Base-by-base conservation (phyloP, 2,888 invertebrate genomes). In the Dascillus cervinus region DNA sequence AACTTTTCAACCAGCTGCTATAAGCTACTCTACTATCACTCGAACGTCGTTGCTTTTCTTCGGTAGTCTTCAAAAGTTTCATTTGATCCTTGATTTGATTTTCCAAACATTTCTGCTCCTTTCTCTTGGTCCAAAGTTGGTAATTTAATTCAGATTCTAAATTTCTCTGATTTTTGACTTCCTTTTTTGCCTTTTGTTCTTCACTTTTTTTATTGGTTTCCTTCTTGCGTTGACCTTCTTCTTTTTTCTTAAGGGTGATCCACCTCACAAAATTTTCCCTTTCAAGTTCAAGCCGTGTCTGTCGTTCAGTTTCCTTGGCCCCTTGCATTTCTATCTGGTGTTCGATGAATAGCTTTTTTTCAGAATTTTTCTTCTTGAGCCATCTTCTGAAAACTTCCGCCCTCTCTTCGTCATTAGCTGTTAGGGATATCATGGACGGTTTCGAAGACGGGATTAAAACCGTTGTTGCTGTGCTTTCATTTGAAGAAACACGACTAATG, bases 1-100 rank as follows among this genome's bases (percentile, higher is more conserved):
- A 72, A 21, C 66, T 71, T 32, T 73, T 67, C 37, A 74, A 58
- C 80, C 80, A 80, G 43, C 72, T 70, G 17, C 71, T 64, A 49
- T 75, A 80, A 1, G 79, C 79, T 23, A 63, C 70, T 42, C 69
- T 65, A 35, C 73, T 76, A 29, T 70, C 65, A 19, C 69, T 62
- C 1, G 72, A 58, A 14, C 73, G 65, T 11, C 64, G 65, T 44
- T 71, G 67, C 19, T 71, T 72, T 3, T 75, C 73, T 13, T 72
- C 70, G 0, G 66, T 64, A 4, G 57, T 51, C 20, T 70, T 68
- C 6, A 71, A 65, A 3, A 66, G 64, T 8, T 62, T 56, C 32
- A 56, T 34, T 41, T 62, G 58, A 34, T 60, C 53, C 29, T 51
- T 47, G 21, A 60, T 52, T 46, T 56, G 60, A 38, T 44, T 58